Conservation (phyloP, 2,113 vertebrate species). For the Tricholaema leucomelas region DNA sequence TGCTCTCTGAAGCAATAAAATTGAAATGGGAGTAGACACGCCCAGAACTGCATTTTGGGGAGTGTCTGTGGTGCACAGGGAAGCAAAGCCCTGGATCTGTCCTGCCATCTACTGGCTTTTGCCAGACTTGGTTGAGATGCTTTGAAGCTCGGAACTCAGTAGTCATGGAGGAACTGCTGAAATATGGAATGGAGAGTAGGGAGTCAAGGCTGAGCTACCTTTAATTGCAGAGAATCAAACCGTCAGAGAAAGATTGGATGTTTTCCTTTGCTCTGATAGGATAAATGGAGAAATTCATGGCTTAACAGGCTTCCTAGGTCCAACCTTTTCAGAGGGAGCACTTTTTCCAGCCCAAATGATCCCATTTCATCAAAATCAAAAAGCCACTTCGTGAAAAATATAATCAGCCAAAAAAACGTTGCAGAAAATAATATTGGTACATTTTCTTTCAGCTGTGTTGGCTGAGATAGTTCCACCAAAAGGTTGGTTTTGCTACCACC, state of each 20-base stretch:
- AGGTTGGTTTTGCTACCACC: constrained; percentile 22
- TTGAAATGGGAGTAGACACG: neutral
- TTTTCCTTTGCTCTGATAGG: neutral
- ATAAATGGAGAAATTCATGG: neutral
- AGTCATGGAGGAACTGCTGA: neutral
- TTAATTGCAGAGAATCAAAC: neutral
- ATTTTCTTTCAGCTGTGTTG: constrained; percentile 3
- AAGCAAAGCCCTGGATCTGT: neutral
- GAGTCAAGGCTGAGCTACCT: neutral
- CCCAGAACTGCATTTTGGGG: neutral
- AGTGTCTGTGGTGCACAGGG: neutral
- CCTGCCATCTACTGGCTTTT: constrained; percentile 61
- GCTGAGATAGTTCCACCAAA: neutral
- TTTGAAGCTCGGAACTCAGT: neutral
- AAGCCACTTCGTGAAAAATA: neutral
- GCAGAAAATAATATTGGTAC: neutral
- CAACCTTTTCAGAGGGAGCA: accelerated
- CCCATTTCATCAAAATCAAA: neutral
- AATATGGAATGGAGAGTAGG: neutral
- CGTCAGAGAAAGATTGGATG: neutral
- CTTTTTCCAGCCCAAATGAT: neutral
- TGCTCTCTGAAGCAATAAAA: neutral
- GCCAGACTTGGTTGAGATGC: neutral
- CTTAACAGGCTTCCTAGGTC: neutral
- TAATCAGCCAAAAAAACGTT: neutral